Percentiles rank a stretch among this genome's conserved stretches.
Conservation (phyloP, 1,140 invertebrate genomes). For the Hesperophylax magnus region DNA sequence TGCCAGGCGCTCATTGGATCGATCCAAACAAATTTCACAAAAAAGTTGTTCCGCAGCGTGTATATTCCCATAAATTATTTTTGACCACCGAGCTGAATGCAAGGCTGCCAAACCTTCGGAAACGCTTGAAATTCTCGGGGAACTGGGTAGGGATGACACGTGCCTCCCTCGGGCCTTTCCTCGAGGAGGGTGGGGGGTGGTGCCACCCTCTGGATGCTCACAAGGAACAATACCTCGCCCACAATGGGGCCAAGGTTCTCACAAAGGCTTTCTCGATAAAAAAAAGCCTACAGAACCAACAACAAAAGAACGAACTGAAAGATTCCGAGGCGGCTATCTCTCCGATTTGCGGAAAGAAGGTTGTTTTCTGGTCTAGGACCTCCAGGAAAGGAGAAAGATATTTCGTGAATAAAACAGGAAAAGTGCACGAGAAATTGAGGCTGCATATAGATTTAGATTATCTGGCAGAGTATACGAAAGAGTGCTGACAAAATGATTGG, state of each 20-base stretch:
- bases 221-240: slow-evolving; percentile 50
- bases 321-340: slow-evolving; percentile 49
- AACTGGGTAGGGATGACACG: slow-evolving; percentile 5
- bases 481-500: too few species aligned
- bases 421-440: too few species aligned
- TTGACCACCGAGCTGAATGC: too few species aligned
- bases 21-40: too few species aligned
- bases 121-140: not conserved
- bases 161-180: not conserved
- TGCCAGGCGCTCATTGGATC: too few species aligned
- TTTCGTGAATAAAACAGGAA: not conserved
- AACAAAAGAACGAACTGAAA: slow-evolving; percentile 56
- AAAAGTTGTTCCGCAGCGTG: too few species aligned
- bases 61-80: too few species aligned
- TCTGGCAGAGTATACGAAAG: too few species aligned
- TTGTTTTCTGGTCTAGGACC: not conserved
- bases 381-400: slow-evolving; percentile 25
- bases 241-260: slow-evolving; percentile 52
- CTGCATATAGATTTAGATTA: not conserved
- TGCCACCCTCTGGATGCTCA: slow-evolving; percentile 12
- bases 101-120: not conserved
- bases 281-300: slow-evolving; percentile 48
- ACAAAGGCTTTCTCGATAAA: slow-evolving; percentile 56
- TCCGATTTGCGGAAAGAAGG: slow-evolving; percentile 3
- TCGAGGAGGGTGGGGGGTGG: not conserved